Conservation (phyloP, 2,797 vertebrate species). For the Sebastes steindachneri region DNA sequence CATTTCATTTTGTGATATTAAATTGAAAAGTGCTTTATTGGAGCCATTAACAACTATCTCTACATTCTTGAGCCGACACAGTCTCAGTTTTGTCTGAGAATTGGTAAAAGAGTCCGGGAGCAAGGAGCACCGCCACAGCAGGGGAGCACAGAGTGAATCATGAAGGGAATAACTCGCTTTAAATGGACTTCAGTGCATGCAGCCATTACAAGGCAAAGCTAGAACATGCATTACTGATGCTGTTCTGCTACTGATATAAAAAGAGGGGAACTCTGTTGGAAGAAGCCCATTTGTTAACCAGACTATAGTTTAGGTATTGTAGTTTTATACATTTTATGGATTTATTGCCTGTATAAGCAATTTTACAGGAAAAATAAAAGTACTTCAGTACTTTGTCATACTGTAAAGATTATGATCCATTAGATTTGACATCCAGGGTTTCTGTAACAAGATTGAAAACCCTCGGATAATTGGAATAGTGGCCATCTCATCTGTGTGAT, state of each 20-base stretch:
- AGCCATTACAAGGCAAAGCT: constrained; percentile 6
- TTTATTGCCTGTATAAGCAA: background rate
- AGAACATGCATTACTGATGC: background rate
- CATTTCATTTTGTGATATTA: constrained; percentile 18
- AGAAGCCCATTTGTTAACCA: background rate
- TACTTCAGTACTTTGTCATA: background rate
- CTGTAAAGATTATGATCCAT: background rate
- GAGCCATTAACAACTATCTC: background rate
- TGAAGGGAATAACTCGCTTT: constrained; percentile 22
- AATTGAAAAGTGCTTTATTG: constrained; percentile 18
- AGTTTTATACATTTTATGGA: background rate
- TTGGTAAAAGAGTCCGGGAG: constrained; percentile 6
- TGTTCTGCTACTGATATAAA: background rate
- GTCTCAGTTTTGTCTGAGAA: background rate
- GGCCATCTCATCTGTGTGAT: background rate
- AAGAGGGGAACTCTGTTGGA: background rate
- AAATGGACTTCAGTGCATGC: constrained; percentile 32
- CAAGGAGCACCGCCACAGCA: background rate
- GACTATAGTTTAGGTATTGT: background rate
- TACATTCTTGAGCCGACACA: constrained; percentile 4
- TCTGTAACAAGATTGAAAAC: background rate
- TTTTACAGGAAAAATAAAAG: background rate
- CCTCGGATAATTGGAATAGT: background rate
- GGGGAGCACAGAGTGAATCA: constrained; percentile 14
- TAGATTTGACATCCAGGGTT: background rate